These are phyloP conservation scores for Pinctada fucata DNA, from an alignment of 2,888 invertebrate species.

Conservation along the genomic window DNA sequence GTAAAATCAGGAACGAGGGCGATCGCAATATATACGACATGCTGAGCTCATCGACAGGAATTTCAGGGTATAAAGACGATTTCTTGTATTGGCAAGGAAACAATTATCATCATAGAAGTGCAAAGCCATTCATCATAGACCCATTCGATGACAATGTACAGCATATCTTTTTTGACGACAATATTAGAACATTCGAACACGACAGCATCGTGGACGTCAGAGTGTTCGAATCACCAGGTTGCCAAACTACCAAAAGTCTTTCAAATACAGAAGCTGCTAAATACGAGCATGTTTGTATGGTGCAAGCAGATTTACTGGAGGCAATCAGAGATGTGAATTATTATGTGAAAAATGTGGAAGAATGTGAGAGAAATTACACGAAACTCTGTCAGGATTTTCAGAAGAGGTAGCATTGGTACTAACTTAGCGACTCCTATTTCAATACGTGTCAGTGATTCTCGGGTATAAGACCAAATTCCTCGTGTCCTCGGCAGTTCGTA, in stretches of 20 bases:
- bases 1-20: constrained; percentile 32
- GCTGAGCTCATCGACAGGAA: constrained; percentile 63
- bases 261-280: constrained; percentile 58
- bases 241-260: constrained; percentile 58
- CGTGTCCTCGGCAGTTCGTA: too few relatives aligned
- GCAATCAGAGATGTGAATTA: constrained; percentile 70
- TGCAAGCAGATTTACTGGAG: constrained; percentile 74
- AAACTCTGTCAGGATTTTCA: constrained; percentile 39
- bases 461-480: too few relatives aligned
- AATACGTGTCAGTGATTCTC: too few relatives aligned
- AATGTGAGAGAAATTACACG: constrained; percentile 69
- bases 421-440: too few relatives aligned
- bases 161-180: constrained; percentile 76
- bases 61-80: constrained; percentile 73
- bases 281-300: constrained; percentile 70
- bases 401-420: not conserved
- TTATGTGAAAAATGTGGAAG: constrained; percentile 66
- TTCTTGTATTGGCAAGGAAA: constrained; percentile 72
- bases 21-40: constrained; percentile 69
- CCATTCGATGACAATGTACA: constrained; percentile 65
- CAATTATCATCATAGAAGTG: constrained; percentile 66
- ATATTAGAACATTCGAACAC: constrained; percentile 71
- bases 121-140: constrained; percentile 75
- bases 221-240: constrained; percentile 57
- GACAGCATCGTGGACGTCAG: constrained; percentile 75